Percentiles rank a stretch among this genome's conserved stretches.
These are phyloP conservation scores for Apantesis nais DNA, from an alignment of 2,888 invertebrate species.

Conservation along the genomic window DNA sequence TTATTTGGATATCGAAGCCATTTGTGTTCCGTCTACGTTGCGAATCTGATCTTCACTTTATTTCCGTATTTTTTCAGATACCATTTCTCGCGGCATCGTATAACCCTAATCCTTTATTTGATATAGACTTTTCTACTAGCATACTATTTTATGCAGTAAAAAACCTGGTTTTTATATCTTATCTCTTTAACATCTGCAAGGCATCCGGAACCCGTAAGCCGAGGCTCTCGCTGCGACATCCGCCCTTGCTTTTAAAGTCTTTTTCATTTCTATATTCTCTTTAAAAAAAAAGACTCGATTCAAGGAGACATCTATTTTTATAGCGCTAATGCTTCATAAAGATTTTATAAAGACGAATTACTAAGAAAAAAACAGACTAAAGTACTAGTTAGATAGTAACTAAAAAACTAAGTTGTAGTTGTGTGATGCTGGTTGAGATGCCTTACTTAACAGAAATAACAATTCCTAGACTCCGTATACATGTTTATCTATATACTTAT, in stretches of 20 bases:
- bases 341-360: too few relatives aligned
- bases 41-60: constrained; percentile 60
- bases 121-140: not conserved
- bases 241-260: constrained; percentile 66
- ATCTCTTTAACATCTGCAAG: constrained; percentile 64
- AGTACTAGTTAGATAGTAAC: too few relatives aligned
- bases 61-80: constrained; percentile 55
- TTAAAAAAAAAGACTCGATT: constrained; percentile 39
- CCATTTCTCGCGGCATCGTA: constrained; percentile 29
- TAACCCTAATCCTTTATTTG: constrained; percentile 33
- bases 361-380: constrained; percentile 4
- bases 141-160: constrained; percentile 42
- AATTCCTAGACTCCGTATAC: constrained; percentile 28
- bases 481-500: constrained; percentile 40
- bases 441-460: constrained; percentile 22
- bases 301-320: constrained; percentile 38
- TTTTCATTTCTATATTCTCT: constrained; percentile 62
- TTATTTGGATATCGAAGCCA: constrained; percentile 57
- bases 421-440: not conserved
- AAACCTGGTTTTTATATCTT: constrained; percentile 51
- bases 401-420: too few relatives aligned
- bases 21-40: constrained; percentile 53
- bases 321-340: constrained; percentile 14
- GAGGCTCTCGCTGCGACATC: constrained; percentile 58
- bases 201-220: constrained; percentile 56